Conservation (phyloP, 1,140 invertebrate species). For the Drosophila littoralis region DNA sequence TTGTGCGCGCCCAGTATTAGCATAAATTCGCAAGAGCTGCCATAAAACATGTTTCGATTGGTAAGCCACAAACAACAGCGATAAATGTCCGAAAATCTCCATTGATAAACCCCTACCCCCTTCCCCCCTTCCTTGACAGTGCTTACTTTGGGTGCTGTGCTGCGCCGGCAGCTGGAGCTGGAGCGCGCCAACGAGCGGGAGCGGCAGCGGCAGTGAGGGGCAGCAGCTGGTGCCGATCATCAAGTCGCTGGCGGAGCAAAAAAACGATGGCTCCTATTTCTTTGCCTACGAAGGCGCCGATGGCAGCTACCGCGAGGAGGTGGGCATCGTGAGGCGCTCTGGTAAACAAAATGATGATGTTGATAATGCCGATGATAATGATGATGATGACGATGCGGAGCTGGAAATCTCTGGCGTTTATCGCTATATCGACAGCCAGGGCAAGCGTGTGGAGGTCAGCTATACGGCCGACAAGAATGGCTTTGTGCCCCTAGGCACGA, state of each 20-base stretch:
- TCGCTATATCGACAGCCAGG: constrained; percentile 87
- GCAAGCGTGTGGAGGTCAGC: constrained; percentile 88
- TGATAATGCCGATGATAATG: constrained; percentile 17
- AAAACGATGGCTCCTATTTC: constrained; percentile 77
- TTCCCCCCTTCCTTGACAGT: constrained; percentile 5
- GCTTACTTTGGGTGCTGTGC: constrained; percentile 31
- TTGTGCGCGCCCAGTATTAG: constrained; percentile 62
- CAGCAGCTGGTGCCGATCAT: constrained; percentile 59
- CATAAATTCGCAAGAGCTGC: constrained; percentile 53
- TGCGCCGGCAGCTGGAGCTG: constrained; percentile 2
- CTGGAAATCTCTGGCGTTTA: constrained; percentile 85
- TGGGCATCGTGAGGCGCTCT: constrained; percentile 52
- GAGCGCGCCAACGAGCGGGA: constrained; percentile 1
- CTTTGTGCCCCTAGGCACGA: constrained; percentile 87
- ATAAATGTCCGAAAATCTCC: constrained; percentile 12
- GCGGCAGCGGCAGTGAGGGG: constrained; percentile 14
- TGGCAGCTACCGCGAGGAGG: constrained; percentile 75
- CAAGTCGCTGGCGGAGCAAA: constrained; percentile 58
- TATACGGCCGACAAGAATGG: constrained; percentile 89
- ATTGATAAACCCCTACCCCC: background rate
- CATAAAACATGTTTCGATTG: constrained; percentile 72
- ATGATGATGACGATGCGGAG: constrained; percentile 49
- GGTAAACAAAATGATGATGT: constrained; percentile 3
- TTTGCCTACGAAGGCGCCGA: constrained; percentile 73
- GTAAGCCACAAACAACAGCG: constrained; percentile 46